Evolutionary conservation across 2,113 vertebrate species (phyloP), one percentile per base, ranked within the genome.

Genomic region (Rhinolophus sinicus): DNA sequence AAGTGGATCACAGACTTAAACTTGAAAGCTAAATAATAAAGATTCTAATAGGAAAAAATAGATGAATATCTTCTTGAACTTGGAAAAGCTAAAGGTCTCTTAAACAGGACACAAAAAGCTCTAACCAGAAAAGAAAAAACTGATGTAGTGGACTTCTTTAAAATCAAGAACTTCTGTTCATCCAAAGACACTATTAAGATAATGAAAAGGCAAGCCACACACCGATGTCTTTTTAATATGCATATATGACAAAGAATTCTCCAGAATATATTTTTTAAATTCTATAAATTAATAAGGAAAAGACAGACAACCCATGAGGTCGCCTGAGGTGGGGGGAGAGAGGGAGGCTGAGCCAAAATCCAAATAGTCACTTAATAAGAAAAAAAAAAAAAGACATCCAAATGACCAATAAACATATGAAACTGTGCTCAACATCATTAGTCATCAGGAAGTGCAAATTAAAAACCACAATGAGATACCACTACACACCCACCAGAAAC

Each of bases 391-490:
- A n/a, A 44, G 30, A 44, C 2, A 35, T 47, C 30, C 44, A 85
- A 93, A 85, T 58, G 72, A 10, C 65, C 35, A 44, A 78, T 64
- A 84, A 70, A 77, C 18, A 14, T 67, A 50, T 56, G 50, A 92
- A 88, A 95, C 15, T 75, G 50, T 69, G n/a, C 19, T 82, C 67
- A 50, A 52, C 8, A 82, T 78, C 83, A 50, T 65, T 70, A 82
- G 54, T 78, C 78, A 77, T 64, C 35, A 78, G 72, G 54, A 77
- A 89, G 93, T 84, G 16, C 77, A 88, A 82, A 82, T 75, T 67
- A 75, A 67, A 92, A 92, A 69, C 50, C 83, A 76, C 83, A 92
- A 40, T 33, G 30, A 94, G 22, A 65, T 44, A 65, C 24, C 30
- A 73, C 35, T 35, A 67, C 13, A 67, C 14, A 58, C 14, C 22